A percentile compares a stretch with the other conserved stretches of the same genome.
Conservation (phyloP, 1,140 invertebrate species). For the Trichonephila clavata region DNA sequence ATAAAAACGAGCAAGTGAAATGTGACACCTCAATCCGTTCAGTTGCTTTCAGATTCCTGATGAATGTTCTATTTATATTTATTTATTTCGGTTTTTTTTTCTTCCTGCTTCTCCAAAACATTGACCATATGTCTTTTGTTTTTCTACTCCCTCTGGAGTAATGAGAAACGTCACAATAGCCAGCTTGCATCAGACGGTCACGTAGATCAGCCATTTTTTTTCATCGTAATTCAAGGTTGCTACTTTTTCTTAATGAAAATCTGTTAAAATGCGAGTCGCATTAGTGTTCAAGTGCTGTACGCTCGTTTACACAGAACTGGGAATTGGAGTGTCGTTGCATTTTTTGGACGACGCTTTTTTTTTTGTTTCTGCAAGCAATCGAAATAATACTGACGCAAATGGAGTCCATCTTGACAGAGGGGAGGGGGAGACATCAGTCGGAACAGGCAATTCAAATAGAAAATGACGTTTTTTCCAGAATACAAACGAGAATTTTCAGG, state of each 20-base stretch:
- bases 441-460: too few species aligned
- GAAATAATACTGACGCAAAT: too few species aligned
- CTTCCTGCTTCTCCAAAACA: conserved; percentile 21
- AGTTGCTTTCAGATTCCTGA: conserved; percentile 1
- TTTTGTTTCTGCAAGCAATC: too few species aligned
- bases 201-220: not conserved
- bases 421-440: too few species aligned
- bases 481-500: too few species aligned
- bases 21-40: not conserved
- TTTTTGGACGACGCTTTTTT: too few species aligned
- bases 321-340: not conserved
- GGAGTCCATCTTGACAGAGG: too few species aligned
- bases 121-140: conserved; percentile 63
- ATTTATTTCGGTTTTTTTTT: conserved; percentile 37
- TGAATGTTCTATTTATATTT: not conserved
- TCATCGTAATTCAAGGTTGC: not conserved
- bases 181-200: conserved; percentile 7
- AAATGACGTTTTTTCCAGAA: too few species aligned
- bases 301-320: not conserved
- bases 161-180: not conserved
- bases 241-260: conserved; percentile 18
- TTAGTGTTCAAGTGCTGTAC: not conserved
- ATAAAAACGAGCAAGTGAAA: not conserved
- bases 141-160: conserved; percentile 45
- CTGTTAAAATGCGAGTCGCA: not conserved